These are phyloP conservation scores for Pseudorasbora parva DNA, from an alignment of 2,113 vertebrate species.

Conservation along the genomic window DNA sequence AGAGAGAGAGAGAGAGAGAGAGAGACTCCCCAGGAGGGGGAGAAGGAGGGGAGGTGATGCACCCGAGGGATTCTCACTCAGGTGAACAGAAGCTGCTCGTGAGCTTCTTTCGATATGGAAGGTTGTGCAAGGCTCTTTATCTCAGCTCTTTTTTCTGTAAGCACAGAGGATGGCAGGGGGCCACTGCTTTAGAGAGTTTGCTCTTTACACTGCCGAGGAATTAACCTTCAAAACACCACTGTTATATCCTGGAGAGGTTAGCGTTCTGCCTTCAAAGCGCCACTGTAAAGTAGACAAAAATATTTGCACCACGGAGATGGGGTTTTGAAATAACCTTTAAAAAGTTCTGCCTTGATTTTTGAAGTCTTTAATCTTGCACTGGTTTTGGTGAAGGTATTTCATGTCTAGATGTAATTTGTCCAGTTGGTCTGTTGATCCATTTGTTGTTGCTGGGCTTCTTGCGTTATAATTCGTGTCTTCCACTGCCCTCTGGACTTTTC, in stretches of 20 bases:
- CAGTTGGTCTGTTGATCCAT: not conserved
- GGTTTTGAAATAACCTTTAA: slow-evolving; percentile 25
- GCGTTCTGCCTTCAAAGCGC: slow-evolving; percentile 24
- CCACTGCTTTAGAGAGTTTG: slow-evolving; percentile 36
- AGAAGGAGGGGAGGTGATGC: slow-evolving; percentile 15
- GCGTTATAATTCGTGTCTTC: not conserved
- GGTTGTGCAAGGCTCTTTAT: slow-evolving; percentile 41
- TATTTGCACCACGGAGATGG: slow-evolving; percentile 11
- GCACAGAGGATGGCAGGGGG: slow-evolving; percentile 44
- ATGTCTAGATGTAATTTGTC: not conserved
- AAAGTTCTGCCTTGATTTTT: not conserved
- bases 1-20: slow-evolving; percentile 3
- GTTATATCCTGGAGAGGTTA: slow-evolving; percentile 44
- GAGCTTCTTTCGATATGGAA: slow-evolving; percentile 25
- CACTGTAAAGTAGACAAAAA: slow-evolving; percentile 36
- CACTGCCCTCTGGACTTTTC: slow-evolving; percentile 9
- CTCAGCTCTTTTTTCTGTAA: slow-evolving; percentile 34
- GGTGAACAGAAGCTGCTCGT: slow-evolving; percentile 25
- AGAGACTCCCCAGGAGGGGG: slow-evolving; percentile 10
- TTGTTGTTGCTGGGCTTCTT: not conserved
- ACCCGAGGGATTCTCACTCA: slow-evolving; percentile 29
- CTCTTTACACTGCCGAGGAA: slow-evolving; percentile 32
- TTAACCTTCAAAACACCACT: slow-evolving; percentile 44
- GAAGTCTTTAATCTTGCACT: slow-evolving; percentile 19
- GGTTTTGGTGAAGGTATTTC: not conserved